Evolutionary conservation across 1,140 invertebrate genomes (phyloP).

Genomic region (Apis laboriosa): DNA sequence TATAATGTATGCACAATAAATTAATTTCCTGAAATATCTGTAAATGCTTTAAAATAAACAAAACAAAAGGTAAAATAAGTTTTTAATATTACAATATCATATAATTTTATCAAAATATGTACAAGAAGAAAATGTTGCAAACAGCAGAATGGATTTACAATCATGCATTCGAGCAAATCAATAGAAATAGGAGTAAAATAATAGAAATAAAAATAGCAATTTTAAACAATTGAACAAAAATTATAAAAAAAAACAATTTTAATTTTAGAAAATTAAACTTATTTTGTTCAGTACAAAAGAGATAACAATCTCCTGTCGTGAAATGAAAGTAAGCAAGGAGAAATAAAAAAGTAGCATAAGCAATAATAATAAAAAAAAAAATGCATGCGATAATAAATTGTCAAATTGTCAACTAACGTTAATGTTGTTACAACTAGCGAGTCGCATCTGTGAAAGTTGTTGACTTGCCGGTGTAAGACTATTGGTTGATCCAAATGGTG

Average conservation of each 20-base stretch:
- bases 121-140: not conserved
- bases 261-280: not conserved
- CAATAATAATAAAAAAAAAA: not conserved
- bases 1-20: conserved; percentile 36
- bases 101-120: conserved; percentile 20
- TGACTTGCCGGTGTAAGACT: conserved; percentile 87
- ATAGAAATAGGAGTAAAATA: not conserved
- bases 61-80: not conserved
- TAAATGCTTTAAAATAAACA: not conserved
- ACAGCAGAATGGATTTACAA: not conserved
- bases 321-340: conserved; percentile 40
- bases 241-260: conserved; percentile 17
- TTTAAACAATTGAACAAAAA: not conserved
- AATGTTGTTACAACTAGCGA: conserved; percentile 92
- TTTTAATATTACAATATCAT: conserved; percentile 24
- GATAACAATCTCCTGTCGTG: conserved; percentile 51
- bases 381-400: conserved; percentile 50
- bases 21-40: conserved; percentile 18
- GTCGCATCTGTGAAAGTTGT: conserved; percentile 89
- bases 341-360: conserved; percentile 27
- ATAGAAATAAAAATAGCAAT: not conserved
- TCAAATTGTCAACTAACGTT: conserved; percentile 85
- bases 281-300: conserved; percentile 16
- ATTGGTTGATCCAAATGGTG: conserved; percentile 90
- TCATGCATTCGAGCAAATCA: conserved; percentile 11